Percentiles rank a stretch among this genome's conserved stretches.
Evolutionary conservation across 2,113 vertebrate genomes (phyloP).

Genomic region (Pongo abelii): DNA sequence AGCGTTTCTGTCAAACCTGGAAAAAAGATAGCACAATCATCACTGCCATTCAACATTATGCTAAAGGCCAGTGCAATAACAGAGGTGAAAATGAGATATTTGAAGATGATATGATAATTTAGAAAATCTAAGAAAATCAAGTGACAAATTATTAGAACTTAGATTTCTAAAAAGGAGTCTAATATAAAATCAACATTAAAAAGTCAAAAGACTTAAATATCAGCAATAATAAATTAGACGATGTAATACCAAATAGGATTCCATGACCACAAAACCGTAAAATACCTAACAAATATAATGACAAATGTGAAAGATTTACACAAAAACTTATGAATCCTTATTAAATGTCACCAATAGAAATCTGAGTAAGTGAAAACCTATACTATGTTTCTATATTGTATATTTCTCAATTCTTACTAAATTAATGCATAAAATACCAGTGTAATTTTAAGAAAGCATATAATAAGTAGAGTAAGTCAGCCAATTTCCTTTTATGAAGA

Average conservation of each 20-base stretch:
- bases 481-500: not conserved
- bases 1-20: not conserved
- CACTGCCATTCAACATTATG: not conserved
- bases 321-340: not conserved
- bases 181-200: not conserved
- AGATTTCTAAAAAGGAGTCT: not conserved
- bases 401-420: not conserved
- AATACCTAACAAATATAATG: not conserved
- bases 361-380: not conserved
- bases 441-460: not conserved
- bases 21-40: not conserved
- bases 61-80: not conserved
- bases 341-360: not conserved
- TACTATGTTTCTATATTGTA: not conserved
- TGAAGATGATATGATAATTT: not conserved
- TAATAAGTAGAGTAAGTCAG: not conserved
- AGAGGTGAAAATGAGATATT: not conserved
- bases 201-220: constrained; percentile 7
- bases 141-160: not conserved
- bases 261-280: not conserved
- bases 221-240: constrained; percentile 5
- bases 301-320: not conserved
- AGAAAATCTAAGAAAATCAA: constrained; percentile 8
- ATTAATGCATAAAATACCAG: constrained; percentile 7
- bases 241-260: not conserved